Evolutionary conservation across 2,113 vertebrate species (phyloP).

Genomic region (Sisor rabdophorus): DNA sequence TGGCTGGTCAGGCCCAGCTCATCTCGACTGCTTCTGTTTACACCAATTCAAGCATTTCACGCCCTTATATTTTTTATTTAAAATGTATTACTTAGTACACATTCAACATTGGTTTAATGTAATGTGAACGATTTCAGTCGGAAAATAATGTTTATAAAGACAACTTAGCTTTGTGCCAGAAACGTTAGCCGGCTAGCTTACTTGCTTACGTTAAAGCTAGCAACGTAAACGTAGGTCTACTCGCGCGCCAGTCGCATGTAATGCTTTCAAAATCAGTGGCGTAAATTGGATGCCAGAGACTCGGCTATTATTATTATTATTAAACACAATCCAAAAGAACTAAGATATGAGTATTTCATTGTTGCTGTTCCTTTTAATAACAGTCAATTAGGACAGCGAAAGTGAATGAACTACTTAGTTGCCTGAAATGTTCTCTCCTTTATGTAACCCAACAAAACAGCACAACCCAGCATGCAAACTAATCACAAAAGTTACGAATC

Average conservation of each 20-base stretch:
- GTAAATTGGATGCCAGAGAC: background rate
- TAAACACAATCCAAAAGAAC: too few species aligned
- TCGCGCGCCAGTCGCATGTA: slow-evolving; percentile 28
- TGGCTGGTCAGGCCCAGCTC: background rate
- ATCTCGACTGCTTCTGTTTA: background rate
- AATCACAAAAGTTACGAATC: too few species aligned
- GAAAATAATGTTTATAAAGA: background rate
- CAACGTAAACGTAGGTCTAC: slow-evolving; percentile 40
- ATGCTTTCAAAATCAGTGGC: background rate
- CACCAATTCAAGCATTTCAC: background rate
- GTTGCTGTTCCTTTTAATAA: too few species aligned
- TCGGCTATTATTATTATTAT: too few species aligned
- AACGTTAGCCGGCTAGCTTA: slow-evolving; percentile 1
- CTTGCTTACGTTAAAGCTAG: slow-evolving; percentile 12
- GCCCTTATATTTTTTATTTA: background rate
- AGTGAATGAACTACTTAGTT: too few species aligned
- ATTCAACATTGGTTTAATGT: background rate
- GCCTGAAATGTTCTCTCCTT: too few species aligned
- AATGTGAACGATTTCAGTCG: background rate
- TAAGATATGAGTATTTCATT: too few species aligned
- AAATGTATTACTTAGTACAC: background rate
- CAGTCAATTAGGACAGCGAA: too few species aligned
- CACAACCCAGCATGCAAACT: too few species aligned
- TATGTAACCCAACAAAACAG: too few species aligned
- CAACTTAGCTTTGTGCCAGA: background rate